phyloP scores from a whole-genome alignment of 2,797 vertebrate genomes.

The Cercopithecus hamlyni region DNA sequence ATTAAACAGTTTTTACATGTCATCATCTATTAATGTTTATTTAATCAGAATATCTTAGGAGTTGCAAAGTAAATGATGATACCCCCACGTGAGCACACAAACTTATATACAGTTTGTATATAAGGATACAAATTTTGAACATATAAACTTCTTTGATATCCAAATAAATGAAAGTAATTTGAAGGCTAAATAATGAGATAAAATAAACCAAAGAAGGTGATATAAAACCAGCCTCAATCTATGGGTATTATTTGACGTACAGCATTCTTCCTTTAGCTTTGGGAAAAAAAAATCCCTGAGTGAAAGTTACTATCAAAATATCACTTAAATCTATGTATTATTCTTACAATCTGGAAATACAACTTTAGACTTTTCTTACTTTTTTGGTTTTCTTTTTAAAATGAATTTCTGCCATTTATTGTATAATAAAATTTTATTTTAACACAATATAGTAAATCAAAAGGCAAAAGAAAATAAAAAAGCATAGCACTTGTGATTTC shows the following conservation, averaged over 20 bases:
- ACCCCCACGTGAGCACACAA: neutral
- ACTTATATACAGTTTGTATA: neutral
- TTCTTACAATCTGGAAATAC: neutral
- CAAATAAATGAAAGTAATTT: neutral
- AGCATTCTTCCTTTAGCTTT: neutral
- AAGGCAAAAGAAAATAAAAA: conserved; percentile 3
- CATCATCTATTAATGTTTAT: neutral
- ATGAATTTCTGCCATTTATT: neutral
- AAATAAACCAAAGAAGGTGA: neutral
- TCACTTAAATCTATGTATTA: neutral
- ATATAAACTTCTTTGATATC: neutral
- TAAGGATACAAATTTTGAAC: neutral
- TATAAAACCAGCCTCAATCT: neutral
- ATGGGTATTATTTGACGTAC: neutral
- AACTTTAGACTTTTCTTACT: neutral
- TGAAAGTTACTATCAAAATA: neutral
- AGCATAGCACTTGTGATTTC: neutral
- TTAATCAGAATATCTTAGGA: neutral
- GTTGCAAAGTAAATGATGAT: neutral
- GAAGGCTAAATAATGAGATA: neutral
- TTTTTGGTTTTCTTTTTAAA: neutral
- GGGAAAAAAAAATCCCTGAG: neutral
- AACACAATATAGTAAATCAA: neutral
- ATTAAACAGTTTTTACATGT: neutral
- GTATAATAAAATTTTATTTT: neutral